phyloP scores from a whole-genome alignment of 2,797 vertebrate genomes.

The Parotocinclus haroldoi region DNA sequence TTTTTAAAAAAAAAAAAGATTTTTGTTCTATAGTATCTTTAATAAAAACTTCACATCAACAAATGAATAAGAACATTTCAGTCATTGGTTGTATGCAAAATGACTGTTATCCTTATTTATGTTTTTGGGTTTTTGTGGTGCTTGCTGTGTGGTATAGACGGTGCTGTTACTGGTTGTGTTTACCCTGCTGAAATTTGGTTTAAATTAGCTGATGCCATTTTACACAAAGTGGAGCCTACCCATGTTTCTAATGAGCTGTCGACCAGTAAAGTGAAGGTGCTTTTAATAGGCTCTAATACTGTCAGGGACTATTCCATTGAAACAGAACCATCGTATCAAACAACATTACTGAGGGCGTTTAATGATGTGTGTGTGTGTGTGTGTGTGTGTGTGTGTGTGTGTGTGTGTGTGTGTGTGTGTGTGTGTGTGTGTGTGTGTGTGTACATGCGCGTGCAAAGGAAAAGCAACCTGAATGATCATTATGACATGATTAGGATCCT shows the following conservation, averaged over 20 bases:
- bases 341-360: constrained; percentile 40
- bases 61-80: too few relatives aligned
- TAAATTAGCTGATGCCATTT: constrained; percentile 35
- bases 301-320: constrained; percentile 35
- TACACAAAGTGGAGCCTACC: constrained; percentile 23
- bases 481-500: constrained; percentile 19
- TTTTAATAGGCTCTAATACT: constrained; percentile 50
- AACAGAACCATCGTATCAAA: constrained; percentile 27
- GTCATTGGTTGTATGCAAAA: too few relatives aligned
- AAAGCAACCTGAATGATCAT: constrained; percentile 30
- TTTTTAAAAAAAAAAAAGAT: too few relatives aligned
- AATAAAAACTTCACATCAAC: too few relatives aligned
- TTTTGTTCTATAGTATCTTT: too few relatives aligned
- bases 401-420: constrained; percentile 13
- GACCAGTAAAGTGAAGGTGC: constrained; percentile 36
- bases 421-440: constrained; percentile 17
- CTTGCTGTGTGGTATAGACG: neutral
- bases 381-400: constrained; percentile 16
- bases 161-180: constrained; percentile 21
- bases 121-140: neutral
- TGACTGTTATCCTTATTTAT: too few relatives aligned
- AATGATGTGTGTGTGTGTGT: constrained; percentile 39
- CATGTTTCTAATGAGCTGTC: constrained; percentile 47
- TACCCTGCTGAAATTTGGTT: constrained; percentile 29
- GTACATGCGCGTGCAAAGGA: neutral